phyloP scores from a whole-genome alignment of 1,140 invertebrate genomes.

The Dolichoris vasculosae region DNA sequence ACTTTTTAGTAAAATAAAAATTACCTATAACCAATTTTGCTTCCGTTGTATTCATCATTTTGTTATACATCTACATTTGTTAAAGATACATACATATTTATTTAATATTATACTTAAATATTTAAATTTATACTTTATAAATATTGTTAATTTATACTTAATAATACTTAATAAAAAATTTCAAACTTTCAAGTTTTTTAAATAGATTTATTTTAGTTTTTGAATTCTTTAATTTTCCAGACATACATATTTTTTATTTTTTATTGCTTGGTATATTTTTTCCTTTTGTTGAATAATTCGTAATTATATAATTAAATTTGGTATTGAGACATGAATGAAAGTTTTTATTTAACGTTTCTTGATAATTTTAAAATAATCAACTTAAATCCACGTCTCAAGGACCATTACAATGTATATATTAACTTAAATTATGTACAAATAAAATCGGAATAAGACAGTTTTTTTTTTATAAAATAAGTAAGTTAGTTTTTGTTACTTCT shows the following conservation, averaged over 20 bases:
- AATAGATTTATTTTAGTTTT: neutral
- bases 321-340: constrained; percentile 43
- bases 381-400: constrained; percentile 46
- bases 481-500: neutral
- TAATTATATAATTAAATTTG: constrained; percentile 21
- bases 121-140: no score
- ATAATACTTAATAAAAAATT: no score
- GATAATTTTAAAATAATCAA: constrained; percentile 9
- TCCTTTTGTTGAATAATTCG: constrained; percentile 13
- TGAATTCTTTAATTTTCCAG: neutral
- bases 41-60: no score
- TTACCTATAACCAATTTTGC: no score
- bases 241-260: constrained; percentile 7
- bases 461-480: constrained; percentile 25
- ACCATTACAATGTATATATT: constrained; percentile 4
- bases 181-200: no score
- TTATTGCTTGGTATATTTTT: constrained; percentile 37
- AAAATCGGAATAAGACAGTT: constrained; percentile 33
- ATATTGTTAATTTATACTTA: no score
- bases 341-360: neutral
- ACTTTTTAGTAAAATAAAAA: no score
- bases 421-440: constrained; percentile 43
- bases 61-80: no score
- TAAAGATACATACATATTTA: no score
- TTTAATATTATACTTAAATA: no score